Percentiles rank a stretch among this genome's conserved stretches.
Conservation (phyloP, 2,797 vertebrate species). For the Heteromormyrus szaboi region DNA sequence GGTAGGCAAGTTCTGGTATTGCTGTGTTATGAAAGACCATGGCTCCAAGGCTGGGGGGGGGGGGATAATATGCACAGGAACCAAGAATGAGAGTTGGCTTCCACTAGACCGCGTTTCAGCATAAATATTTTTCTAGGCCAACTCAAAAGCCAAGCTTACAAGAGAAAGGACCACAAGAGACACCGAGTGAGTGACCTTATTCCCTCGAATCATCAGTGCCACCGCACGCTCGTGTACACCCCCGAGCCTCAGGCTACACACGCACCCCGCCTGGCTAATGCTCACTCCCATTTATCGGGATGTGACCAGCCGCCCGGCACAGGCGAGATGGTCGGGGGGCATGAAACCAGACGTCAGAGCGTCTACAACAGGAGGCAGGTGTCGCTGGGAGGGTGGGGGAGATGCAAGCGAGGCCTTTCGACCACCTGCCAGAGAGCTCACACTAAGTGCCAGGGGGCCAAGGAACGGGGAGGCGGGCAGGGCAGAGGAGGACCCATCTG, state of each 20-base stretch:
- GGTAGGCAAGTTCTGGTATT: not conserved
- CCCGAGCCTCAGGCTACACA: not conserved
- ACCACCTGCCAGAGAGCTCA: not conserved
- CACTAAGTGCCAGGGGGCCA: not conserved
- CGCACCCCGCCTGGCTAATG: not conserved
- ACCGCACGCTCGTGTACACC: not conserved
- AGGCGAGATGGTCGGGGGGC: not conserved
- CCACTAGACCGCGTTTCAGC: not conserved
- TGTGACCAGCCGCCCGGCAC: not conserved
- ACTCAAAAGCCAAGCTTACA: not conserved
- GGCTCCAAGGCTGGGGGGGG: not conserved
- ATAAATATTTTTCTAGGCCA: not conserved
- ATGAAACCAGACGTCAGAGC: not conserved
- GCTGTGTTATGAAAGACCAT: not conserved
- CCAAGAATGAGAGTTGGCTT: not conserved
- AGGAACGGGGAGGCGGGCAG: not conserved
- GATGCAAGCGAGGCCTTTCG: not conserved
- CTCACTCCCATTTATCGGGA: not conserved
- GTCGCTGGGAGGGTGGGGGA: not conserved
- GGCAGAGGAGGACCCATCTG: not conserved
- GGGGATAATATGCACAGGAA: not conserved
- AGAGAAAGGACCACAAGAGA: not conserved
- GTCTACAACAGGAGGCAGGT: not conserved
- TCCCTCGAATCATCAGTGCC: not conserved
- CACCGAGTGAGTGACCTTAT: not conserved